Evolutionary conservation across 1,140 invertebrate species (phyloP).

Genomic region (Paralvinella palmiformis): DNA sequence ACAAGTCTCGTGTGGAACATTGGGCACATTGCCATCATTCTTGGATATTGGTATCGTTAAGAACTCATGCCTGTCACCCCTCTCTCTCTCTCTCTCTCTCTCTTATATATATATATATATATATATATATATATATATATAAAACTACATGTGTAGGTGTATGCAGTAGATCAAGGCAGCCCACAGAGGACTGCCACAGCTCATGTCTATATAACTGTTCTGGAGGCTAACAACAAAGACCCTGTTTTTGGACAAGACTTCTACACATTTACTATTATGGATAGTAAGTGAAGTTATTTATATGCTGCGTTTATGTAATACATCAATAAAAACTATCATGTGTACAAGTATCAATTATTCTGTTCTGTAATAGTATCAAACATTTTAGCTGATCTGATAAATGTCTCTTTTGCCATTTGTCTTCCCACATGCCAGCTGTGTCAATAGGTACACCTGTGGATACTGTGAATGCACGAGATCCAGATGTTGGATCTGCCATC

Average conservation of each 20-base stretch:
- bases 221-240: constrained; percentile 77
- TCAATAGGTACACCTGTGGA: constrained; percentile 35
- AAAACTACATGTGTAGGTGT: constrained; percentile 30
- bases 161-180: constrained; percentile 50
- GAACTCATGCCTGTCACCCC: too few species aligned
- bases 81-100: too few species aligned
- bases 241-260: constrained; percentile 64
- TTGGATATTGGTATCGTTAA: too few species aligned
- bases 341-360: too few species aligned
- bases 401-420: too few species aligned
- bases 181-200: constrained; percentile 53
- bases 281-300: constrained; percentile 23
- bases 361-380: too few species aligned
- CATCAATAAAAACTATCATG: too few species aligned
- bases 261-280: constrained; percentile 43
- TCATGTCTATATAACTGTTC: constrained; percentile 56
- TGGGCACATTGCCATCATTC: too few species aligned
- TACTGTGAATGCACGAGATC: constrained; percentile 49
- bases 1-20: too few species aligned
- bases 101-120: too few species aligned
- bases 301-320: too few species aligned
- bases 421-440: constrained; percentile 1
- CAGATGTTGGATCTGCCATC: not conserved
- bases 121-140: constrained; percentile 22
- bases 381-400: too few species aligned